Conservation (phyloP, 2,797 vertebrate species). For the Salarias fasciatus region DNA sequence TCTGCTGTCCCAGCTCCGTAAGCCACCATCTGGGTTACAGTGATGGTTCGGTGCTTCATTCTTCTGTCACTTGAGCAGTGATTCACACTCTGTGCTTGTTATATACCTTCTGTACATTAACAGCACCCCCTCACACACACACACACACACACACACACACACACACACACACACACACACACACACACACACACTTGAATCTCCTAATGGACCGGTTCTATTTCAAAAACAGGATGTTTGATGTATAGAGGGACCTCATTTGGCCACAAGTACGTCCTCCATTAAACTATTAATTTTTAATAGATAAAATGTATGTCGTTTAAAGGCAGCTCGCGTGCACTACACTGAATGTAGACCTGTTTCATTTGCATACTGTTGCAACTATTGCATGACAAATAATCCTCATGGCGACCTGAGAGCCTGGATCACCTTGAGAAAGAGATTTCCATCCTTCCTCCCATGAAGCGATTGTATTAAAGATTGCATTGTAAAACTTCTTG, state of each 20-base stretch:
- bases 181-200: neutral
- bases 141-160: neutral
- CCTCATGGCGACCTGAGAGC: no score
- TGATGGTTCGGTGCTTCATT: slow-evolving; percentile 12
- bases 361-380: no score
- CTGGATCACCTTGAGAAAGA: no score
- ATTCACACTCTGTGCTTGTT: slow-evolving; percentile 10
- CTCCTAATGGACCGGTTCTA: neutral
- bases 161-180: neutral
- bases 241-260: slow-evolving; percentile 4
- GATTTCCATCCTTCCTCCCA: no score
- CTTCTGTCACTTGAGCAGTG: slow-evolving; percentile 11
- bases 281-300: neutral
- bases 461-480: no score
- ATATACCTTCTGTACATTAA: neutral
- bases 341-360: no score
- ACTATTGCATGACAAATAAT: no score
- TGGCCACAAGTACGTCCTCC: neutral
- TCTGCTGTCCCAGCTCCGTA: slow-evolving; percentile 14
- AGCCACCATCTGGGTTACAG: slow-evolving; percentile 36
- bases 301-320: neutral
- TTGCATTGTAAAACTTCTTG: no score
- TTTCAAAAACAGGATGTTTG: slow-evolving; percentile 8
- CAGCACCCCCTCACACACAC: neutral
- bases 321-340: neutral